These are phyloP conservation scores for Arion vulgaris DNA, from an alignment of 1,140 invertebrate genomes.

Conservation along the genomic window DNA sequence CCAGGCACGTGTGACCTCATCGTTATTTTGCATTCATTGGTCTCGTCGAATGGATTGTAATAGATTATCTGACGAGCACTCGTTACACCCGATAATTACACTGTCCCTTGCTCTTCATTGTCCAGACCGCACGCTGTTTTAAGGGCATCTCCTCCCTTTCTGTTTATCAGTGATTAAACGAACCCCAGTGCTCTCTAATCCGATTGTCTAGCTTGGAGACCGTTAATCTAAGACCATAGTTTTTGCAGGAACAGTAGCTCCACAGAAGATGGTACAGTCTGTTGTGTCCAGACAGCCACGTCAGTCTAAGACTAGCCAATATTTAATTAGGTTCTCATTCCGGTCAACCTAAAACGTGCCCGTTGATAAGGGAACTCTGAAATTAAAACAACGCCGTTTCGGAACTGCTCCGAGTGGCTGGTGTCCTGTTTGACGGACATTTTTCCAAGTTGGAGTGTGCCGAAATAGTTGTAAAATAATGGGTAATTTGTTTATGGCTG, in stretches of 20 bases:
- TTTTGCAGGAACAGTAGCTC: not conserved
- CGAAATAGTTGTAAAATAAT: constrained; percentile 1
- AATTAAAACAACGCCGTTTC: constrained; percentile 26
- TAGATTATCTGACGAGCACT: not conserved
- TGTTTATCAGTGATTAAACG: constrained; percentile 10
- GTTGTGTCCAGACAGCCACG: not conserved
- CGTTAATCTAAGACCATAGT: not conserved
- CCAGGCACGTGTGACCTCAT: not conserved
- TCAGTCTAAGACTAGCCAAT: constrained; percentile 1
- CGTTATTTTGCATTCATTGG: not conserved
- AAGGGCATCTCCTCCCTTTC: not conserved
- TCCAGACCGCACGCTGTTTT: not conserved
- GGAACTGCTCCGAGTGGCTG: not conserved
- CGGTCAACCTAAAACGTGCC: not conserved
- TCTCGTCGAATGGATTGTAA: not conserved
- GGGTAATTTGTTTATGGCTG: constrained; percentile 30
- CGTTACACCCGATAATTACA: not conserved
- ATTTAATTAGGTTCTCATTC: constrained; percentile 19
- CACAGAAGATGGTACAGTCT: not conserved
- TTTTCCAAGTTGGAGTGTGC: not conserved
- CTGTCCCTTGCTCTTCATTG: not conserved
- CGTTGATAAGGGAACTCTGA: not conserved
- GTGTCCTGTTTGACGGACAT: not conserved
- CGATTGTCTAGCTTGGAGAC: not conserved
- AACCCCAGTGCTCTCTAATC: not conserved